A percentile compares a stretch with the other conserved stretches of the same genome.
Conservation (phyloP, 2,113 vertebrate genomes). For the Butastur rufipennis region DNA sequence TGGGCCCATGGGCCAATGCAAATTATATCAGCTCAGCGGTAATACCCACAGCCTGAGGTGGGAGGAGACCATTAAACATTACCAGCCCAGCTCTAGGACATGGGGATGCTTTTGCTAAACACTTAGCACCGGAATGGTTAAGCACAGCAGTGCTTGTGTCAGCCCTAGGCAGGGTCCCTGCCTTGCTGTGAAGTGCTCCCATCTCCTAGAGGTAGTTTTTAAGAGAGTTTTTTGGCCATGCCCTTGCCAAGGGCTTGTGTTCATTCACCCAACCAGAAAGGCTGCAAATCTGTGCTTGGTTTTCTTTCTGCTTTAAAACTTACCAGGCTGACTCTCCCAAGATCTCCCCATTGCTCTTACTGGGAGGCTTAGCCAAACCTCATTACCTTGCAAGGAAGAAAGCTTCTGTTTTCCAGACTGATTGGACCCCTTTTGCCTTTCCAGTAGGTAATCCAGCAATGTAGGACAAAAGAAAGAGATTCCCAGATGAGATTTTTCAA, state of each 20-base stretch:
- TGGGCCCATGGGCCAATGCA: neutral
- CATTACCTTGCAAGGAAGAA: neutral
- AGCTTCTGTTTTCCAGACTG: neutral
- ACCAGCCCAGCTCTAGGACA: neutral
- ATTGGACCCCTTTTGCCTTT: neutral
- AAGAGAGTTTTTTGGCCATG: neutral
- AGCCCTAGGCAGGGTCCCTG: neutral
- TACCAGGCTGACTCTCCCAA: neutral
- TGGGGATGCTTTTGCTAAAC: neutral
- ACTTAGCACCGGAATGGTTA: neutral
- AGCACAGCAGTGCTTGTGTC: rapidly evolving
- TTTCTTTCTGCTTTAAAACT: neutral
- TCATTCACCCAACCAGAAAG: neutral
- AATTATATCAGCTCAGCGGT: neutral
- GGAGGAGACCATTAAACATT: neutral
- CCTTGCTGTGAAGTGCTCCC: neutral
- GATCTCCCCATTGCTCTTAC: neutral
- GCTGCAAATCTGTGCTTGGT: neutral
- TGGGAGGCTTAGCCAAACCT: neutral
- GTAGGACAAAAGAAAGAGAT: neutral
- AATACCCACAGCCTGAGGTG: too few species aligned
- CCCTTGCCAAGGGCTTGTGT: neutral
- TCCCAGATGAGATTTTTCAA: neutral
- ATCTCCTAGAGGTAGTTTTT: neutral
- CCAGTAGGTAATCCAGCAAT: neutral